Evolutionary conservation across 2,888 invertebrate species (phyloP).

Genomic region (Eupsilia transversa): DNA sequence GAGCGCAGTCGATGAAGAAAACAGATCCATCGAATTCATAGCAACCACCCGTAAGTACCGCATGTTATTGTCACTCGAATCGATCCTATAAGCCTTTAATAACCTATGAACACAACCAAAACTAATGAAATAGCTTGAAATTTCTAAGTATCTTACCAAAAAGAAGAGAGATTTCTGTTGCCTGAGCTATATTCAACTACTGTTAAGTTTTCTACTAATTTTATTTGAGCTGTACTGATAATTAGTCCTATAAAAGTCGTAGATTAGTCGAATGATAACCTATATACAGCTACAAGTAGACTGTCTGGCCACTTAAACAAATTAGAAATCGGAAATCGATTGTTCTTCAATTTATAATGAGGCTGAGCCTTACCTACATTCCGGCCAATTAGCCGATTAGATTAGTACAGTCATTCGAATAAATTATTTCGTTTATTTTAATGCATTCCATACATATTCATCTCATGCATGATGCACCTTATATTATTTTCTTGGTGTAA

Average conservation of each 20-base stretch:
- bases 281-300: conserved; percentile 17
- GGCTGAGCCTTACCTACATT: conserved; percentile 43
- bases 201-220: neutral
- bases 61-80: conserved; percentile 53
- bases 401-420: conserved; percentile 7
- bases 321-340: conserved; percentile 64
- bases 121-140: neutral
- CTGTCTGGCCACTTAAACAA: conserved; percentile 46
- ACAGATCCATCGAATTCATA: conserved; percentile 86
- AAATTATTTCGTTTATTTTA: conserved; percentile 17
- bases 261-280: neutral
- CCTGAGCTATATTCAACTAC: neutral
- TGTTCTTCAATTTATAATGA: conserved; percentile 63
- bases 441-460: neutral
- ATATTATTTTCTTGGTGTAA: neutral
- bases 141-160: neutral
- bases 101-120: conserved; percentile 10
- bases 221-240: neutral
- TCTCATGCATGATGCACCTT: neutral
- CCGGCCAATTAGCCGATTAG: conserved; percentile 32
- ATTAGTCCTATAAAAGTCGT: neutral
- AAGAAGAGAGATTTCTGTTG: neutral
- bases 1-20: conserved; percentile 84
- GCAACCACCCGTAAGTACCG: conserved; percentile 88
- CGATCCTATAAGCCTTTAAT: conserved; percentile 32